Evolutionary conservation across 2,888 invertebrate genomes (phyloP).

Genomic region (Eupithecia inturbata): DNA sequence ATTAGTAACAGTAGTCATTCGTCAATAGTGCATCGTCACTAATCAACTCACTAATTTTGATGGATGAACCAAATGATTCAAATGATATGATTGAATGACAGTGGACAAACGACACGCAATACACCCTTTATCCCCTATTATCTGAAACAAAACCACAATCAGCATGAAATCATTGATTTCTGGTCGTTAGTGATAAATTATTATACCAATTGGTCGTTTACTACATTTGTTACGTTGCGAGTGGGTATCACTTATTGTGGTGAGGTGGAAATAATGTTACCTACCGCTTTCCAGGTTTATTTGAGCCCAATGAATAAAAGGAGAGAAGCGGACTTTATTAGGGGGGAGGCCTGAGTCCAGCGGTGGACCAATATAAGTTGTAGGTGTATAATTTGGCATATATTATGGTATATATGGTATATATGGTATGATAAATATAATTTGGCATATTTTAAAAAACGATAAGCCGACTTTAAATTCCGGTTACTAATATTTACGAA

Average conservation of each 20-base stretch:
- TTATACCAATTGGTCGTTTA: neutral
- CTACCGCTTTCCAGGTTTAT: neutral
- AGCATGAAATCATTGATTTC: constrained; percentile 7
- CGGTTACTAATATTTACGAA: too few species aligned
- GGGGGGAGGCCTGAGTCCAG: too few species aligned
- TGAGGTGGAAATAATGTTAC: neutral
- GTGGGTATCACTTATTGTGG: neutral
- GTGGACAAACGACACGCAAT: constrained; percentile 17
- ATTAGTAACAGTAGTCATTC: neutral
- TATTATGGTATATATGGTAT: too few species aligned
- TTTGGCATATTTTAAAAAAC: too few species aligned
- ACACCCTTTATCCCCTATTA: constrained; percentile 13
- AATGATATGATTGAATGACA: constrained; percentile 9
- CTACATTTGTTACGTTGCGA: neutral
- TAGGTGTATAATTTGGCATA: too few species aligned
- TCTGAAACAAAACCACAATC: constrained; percentile 11
- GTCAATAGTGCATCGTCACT: constrained; percentile 2
- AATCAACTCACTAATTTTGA: constrained; percentile 10
- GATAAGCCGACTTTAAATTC: too few species aligned
- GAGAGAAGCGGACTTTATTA: too few species aligned
- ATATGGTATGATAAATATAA: too few species aligned
- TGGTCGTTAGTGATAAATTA: neutral
- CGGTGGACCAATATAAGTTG: too few species aligned
- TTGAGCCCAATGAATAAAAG: neutral
- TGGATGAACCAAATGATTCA: constrained; percentile 2